phyloP scores from a whole-genome alignment of 1,140 invertebrate genomes.

The Acyrthosiphon pisum region DNA sequence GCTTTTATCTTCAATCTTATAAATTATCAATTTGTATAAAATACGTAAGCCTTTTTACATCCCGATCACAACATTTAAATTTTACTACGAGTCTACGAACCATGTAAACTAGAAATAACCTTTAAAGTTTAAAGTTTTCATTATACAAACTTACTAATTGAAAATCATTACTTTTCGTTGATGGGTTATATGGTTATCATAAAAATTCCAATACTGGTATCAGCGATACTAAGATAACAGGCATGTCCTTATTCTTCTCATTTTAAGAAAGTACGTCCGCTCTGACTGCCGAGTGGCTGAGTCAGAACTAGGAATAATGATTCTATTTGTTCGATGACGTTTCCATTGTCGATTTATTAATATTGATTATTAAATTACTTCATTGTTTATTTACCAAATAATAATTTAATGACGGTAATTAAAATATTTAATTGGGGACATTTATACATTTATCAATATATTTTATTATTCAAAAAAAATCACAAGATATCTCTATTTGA shows the following conservation, averaged over 20 bases:
- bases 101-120: neutral
- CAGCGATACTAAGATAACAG: neutral
- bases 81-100: neutral
- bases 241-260: too few species aligned
- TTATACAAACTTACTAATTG: neutral
- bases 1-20: neutral
- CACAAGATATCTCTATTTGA: neutral
- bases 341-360: neutral
- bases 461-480: neutral
- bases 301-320: neutral
- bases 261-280: neutral
- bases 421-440: neutral
- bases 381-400: neutral
- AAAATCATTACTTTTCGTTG: neutral
- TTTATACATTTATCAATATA: neutral
- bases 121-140: neutral
- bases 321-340: neutral
- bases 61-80: neutral
- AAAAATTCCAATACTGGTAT: neutral
- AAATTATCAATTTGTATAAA: neutral
- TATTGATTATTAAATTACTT: neutral
- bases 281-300: neutral
- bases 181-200: neutral
- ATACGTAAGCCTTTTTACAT: neutral
- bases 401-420: neutral